Evolutionary conservation across 2,113 vertebrate species (phyloP).

Genomic region (Periophthalmodon schlosseri): DNA sequence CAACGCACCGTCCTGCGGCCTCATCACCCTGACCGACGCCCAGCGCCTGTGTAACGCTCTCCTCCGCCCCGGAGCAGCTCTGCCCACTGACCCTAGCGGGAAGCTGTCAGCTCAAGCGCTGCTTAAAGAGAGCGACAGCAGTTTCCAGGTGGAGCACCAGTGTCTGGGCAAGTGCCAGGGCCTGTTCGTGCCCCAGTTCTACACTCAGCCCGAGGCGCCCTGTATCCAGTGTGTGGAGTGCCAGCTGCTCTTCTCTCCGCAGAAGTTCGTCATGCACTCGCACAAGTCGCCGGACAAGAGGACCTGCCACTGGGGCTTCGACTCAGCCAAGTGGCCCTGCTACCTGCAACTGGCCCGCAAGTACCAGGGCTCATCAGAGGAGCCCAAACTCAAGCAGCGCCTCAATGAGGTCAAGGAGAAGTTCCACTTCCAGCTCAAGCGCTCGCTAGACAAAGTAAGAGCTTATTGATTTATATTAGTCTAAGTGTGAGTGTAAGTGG

Average conservation of each 20-base stretch:
- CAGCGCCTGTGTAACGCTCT: slow-evolving; percentile 95
- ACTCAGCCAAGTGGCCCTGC: slow-evolving; percentile 97
- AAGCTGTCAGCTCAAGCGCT: slow-evolving; percentile 84
- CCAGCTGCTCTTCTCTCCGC: slow-evolving; percentile 93
- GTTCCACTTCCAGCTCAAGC: slow-evolving; percentile 86
- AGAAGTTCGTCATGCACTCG: slow-evolving; percentile 98
- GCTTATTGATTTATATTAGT: background rate
- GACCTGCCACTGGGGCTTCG: slow-evolving; percentile 99
- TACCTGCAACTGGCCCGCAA: slow-evolving; percentile 95
- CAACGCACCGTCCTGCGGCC: slow-evolving; percentile 94
- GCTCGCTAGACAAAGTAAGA: slow-evolving; percentile 88
- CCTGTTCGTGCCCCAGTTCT: slow-evolving; percentile 93
- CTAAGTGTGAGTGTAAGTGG: slow-evolving; percentile 8
- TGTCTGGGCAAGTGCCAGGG: slow-evolving; percentile 98
- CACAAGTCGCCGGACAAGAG: slow-evolving; percentile 96
- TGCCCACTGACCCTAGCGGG: slow-evolving; percentile 78
- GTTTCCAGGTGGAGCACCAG: slow-evolving; percentile 96
- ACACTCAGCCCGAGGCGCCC: slow-evolving; percentile 86
- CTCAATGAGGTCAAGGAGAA: slow-evolving; percentile 96
- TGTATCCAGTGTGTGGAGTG: slow-evolving; percentile 97
- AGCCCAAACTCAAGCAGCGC: slow-evolving; percentile 84
- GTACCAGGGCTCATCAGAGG: slow-evolving; percentile 86
- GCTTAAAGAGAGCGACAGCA: slow-evolving; percentile 88
- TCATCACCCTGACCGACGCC: slow-evolving; percentile 95
- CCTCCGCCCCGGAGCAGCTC: slow-evolving; percentile 85